Conservation (phyloP, 2,797 vertebrate species). For the Chaetophractus vellerosus region DNA sequence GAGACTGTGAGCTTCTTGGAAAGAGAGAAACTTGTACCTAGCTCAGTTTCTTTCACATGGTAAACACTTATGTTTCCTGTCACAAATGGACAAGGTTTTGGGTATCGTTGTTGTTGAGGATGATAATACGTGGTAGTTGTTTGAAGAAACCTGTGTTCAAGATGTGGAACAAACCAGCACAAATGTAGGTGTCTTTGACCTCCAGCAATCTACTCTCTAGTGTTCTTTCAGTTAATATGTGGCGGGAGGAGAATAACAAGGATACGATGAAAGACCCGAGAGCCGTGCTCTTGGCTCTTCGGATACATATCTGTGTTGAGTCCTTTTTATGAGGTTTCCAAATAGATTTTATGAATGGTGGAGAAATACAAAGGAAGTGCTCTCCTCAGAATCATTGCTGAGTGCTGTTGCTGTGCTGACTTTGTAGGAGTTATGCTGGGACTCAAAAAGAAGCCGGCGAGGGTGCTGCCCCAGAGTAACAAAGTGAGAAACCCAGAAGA, state of each 20-base stretch:
- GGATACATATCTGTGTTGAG: not conserved
- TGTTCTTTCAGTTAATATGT: not conserved
- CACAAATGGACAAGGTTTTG: not conserved
- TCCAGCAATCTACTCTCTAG: not conserved
- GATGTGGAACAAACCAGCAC: not conserved
- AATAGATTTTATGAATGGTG: not conserved
- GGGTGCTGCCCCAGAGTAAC: not conserved
- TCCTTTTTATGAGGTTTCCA: not conserved
- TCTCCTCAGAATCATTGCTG: not conserved
- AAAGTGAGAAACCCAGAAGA: not conserved
- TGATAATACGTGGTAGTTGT: not conserved
- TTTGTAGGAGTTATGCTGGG: not conserved
- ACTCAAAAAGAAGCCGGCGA: not conserved
- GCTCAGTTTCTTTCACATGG: not conserved
- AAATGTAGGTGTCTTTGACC: not conserved
- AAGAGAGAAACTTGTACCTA: not conserved
- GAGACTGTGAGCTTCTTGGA: not conserved
- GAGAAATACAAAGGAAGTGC: not conserved
- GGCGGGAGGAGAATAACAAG: not conserved
- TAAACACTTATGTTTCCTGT: not conserved
- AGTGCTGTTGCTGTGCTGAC: not conserved
- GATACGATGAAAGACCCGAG: not conserved
- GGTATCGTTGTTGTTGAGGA: not conserved
- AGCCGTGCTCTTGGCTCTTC: conserved; percentile 1
- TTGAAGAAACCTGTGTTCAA: not conserved